Conservation (phyloP, 2,113 vertebrate species). For the Engraulis encrasicolus region DNA sequence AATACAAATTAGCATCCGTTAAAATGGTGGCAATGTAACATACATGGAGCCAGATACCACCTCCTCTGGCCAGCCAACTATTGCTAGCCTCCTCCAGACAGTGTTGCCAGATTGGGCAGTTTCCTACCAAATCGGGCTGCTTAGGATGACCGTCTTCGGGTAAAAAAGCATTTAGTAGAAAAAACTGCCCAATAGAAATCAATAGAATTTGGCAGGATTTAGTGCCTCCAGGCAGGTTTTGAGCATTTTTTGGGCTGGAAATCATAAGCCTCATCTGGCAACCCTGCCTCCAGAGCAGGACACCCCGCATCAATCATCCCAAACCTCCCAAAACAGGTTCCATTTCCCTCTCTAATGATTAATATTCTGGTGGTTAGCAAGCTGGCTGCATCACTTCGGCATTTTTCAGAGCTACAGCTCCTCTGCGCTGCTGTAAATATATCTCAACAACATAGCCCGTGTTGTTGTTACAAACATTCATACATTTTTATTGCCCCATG, state of each 20-base stretch:
- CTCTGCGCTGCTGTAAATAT: background rate
- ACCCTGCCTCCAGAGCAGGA: no score
- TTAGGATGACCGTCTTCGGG: no score
- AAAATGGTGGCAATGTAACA: background rate
- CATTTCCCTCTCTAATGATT: background rate
- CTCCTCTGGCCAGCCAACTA: background rate
- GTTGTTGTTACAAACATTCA: background rate
- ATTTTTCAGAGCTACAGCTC: background rate
- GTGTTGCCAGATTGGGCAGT: no score
- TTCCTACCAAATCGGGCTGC: no score
- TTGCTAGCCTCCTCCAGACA: background rate
- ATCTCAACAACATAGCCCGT: background rate
- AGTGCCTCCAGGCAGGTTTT: no score
- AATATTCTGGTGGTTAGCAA: background rate
- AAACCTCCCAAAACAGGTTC: background rate
- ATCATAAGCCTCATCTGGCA: no score
- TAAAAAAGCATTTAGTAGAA: no score
- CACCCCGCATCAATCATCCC: background rate
- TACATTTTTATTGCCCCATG: slow-evolving; percentile 5
- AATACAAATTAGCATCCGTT: no score
- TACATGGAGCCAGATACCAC: background rate
- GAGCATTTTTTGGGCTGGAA: no score
- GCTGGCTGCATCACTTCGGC: background rate
- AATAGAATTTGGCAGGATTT: no score
- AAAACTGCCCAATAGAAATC: no score